These are phyloP conservation scores for Premnoplex brunnescens DNA, from an alignment of 2,797 vertebrate species.

Conservation along the genomic window DNA sequence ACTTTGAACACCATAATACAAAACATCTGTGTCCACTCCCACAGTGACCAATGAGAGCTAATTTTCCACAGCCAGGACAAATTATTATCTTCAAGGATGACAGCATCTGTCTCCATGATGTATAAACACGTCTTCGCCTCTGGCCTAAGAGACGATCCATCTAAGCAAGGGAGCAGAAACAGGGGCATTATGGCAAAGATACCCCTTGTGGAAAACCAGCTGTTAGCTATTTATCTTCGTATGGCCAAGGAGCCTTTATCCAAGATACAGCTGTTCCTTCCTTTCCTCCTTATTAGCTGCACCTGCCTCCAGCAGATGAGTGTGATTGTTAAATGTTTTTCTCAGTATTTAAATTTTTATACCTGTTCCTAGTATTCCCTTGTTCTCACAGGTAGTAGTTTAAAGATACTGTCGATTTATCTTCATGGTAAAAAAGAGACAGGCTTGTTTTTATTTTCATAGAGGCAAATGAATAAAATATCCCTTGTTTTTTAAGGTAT, in stretches of 20 bases:
- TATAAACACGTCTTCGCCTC: conserved; percentile 73
- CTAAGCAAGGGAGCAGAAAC: conserved; percentile 42
- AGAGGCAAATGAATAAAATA: neutral
- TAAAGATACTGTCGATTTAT: neutral
- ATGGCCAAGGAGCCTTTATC: conserved; percentile 77
- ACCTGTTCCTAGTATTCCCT: neutral
- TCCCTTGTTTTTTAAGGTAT: neutral
- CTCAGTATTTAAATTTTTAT: conserved; percentile 30
- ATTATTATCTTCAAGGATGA: conserved; percentile 71
- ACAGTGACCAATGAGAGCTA: conserved; percentile 67
- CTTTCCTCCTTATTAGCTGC: conserved; percentile 76
- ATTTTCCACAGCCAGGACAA: conserved; percentile 64
- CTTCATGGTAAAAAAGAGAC: neutral
- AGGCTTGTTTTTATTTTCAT: neutral
- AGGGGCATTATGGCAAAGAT: conserved; percentile 68
- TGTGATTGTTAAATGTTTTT: conserved; percentile 32
- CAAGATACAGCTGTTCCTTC: conserved; percentile 79
- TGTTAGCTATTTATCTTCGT: conserved; percentile 88
- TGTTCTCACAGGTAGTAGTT: neutral
- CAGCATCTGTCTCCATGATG: conserved; percentile 72
- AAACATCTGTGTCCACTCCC: conserved; percentile 76
- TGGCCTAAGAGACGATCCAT: conserved; percentile 59
- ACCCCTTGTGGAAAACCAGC: conserved; percentile 81
- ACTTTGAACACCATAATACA: conserved; percentile 59
- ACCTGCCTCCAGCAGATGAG: conserved; percentile 73